These are phyloP conservation scores for Benthosema pterotum DNA, from an alignment of 2,797 vertebrate genomes.

Conservation along the genomic window DNA sequence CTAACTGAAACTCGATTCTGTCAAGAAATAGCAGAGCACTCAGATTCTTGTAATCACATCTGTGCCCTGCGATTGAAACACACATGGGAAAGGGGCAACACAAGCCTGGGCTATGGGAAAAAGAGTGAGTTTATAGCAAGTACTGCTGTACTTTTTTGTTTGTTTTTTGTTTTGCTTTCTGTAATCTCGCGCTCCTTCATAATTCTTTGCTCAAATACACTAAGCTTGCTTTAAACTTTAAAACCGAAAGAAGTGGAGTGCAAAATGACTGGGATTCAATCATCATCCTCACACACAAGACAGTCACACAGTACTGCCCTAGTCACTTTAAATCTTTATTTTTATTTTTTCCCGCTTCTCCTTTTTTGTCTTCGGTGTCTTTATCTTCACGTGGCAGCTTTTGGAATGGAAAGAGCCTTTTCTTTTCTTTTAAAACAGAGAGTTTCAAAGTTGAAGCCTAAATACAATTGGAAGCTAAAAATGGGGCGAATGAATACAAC, in stretches of 20 bases:
- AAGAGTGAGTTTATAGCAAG: neutral
- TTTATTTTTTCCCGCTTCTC: conserved; percentile 32
- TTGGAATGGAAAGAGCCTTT: conserved; percentile 54
- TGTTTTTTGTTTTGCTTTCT: neutral
- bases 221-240: conserved; percentile 19
- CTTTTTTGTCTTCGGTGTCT: conserved; percentile 48
- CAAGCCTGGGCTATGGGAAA: neutral
- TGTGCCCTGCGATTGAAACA: conserved; percentile 29
- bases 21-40: conserved; percentile 27
- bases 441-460: conserved; percentile 53
- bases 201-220: neutral
- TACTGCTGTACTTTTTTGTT: neutral
- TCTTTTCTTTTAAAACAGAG: neutral
- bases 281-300: conserved; percentile 13
- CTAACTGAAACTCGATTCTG: conserved; percentile 44
- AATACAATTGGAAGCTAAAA: conserved; percentile 63
- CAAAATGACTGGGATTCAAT: conserved; percentile 5
- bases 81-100: conserved; percentile 16
- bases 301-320: conserved; percentile 45
- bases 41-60: conserved; percentile 53
- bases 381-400: conserved; percentile 67
- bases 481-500: conserved; percentile 68
- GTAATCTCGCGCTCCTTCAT: too few species aligned
- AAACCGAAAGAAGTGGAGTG: conserved; percentile 33
- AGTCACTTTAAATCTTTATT: conserved; percentile 39